phyloP scores from a whole-genome alignment of 2,888 invertebrate species.

The Andricus curvator region DNA sequence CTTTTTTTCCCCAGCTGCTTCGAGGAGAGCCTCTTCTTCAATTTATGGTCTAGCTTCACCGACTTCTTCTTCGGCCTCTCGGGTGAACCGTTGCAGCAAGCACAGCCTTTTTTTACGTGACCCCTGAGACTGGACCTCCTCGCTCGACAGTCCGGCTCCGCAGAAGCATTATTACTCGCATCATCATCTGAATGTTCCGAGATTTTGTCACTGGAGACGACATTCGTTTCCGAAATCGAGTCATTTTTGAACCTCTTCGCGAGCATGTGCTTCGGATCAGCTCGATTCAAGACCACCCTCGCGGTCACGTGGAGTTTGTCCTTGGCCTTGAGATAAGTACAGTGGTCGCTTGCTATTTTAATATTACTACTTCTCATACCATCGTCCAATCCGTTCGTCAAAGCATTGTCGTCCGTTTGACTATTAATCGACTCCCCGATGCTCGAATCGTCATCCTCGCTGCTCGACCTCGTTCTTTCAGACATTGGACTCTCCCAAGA shows the following conservation, averaged over 20 bases:
- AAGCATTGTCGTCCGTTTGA: constrained; percentile 67
- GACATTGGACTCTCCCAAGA: constrained; percentile 75
- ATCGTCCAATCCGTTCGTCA: constrained; percentile 70
- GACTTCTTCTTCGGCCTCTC: constrained; percentile 80
- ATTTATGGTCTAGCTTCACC: constrained; percentile 69
- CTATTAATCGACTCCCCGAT: constrained; percentile 70
- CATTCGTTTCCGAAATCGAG: constrained; percentile 63
- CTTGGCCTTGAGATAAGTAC: constrained; percentile 65
- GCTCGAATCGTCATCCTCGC: constrained; percentile 70
- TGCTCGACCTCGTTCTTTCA: constrained; percentile 72
- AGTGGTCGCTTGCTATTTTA: constrained; percentile 61
- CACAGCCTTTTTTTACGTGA: constrained; percentile 82
- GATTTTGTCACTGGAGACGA: constrained; percentile 68
- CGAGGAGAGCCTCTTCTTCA: constrained; percentile 68
- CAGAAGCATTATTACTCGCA: constrained; percentile 62
- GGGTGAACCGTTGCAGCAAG: constrained; percentile 82
- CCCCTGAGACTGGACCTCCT: constrained; percentile 79
- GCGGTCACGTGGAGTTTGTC: constrained; percentile 71
- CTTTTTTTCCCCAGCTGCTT: constrained; percentile 75
- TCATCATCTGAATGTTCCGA: constrained; percentile 74
- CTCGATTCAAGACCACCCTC: constrained; percentile 68
- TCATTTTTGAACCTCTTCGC: constrained; percentile 66
- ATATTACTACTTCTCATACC: constrained; percentile 53
- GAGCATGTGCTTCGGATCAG: constrained; percentile 65
- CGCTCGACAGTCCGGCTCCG: constrained; percentile 70